A percentile compares a stretch with the other conserved stretches of the same genome.
Conservation (phyloP, 30 jellyfish, hydroid and myxozoan species). For the Hydra vulgaris region DNA sequence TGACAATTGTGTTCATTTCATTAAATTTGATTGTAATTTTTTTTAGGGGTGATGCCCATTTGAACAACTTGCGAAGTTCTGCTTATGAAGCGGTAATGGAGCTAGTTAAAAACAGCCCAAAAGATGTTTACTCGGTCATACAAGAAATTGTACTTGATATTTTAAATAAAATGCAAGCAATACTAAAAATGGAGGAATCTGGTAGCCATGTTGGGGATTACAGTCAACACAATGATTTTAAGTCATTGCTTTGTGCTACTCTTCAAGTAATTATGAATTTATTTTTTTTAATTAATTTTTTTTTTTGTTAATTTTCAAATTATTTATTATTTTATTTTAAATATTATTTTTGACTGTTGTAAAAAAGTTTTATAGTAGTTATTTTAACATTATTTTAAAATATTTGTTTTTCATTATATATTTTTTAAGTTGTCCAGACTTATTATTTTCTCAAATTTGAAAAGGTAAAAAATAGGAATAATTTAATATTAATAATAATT, state of each 20-base stretch:
- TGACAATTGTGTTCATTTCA: too few species aligned
- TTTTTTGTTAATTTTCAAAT: too few species aligned
- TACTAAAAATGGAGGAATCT: constrained; percentile 59
- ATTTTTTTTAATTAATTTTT: neutral
- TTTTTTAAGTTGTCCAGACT: too few species aligned
- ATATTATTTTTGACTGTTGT: neutral
- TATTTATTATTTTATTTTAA: neutral
- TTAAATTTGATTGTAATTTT: too few species aligned
- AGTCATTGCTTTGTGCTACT: constrained; percentile 90
- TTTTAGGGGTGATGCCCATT: constrained; percentile 68
- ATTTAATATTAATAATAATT: too few species aligned
- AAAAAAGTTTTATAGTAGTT: too few species aligned
- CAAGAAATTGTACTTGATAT: constrained; percentile 44
- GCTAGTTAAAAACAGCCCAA: constrained; percentile 75
- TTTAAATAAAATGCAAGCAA: constrained; percentile 45
- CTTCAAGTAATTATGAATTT: constrained; percentile 42
- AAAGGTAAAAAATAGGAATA: too few species aligned
- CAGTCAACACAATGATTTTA: constrained; percentile 87
- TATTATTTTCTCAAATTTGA: too few species aligned
- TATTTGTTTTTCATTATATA: too few species aligned
- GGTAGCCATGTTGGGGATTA: constrained; percentile 82
- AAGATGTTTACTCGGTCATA: constrained; percentile 71
- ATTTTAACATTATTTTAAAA: too few species aligned
- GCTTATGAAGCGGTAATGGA: constrained; percentile 98
- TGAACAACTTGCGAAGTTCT: constrained; percentile 75